Percentiles rank a stretch among this genome's conserved stretches.
Conservation (phyloP, 1,140 invertebrate species). For the Eriosoma lanigerum region DNA sequence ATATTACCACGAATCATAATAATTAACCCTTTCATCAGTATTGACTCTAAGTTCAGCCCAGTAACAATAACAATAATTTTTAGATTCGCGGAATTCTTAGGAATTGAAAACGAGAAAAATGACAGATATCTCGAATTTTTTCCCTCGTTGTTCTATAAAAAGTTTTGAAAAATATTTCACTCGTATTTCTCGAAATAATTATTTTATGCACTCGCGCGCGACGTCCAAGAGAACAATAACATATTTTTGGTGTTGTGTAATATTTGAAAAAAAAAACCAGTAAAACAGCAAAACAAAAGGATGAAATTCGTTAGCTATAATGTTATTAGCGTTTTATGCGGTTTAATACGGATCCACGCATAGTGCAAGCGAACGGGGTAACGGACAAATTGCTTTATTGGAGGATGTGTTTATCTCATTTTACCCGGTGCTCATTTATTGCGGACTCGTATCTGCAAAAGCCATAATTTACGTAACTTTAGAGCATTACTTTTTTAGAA, state of each 20-base stretch:
- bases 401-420: slow-evolving; percentile 42
- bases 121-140: too few species aligned
- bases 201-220: background rate
- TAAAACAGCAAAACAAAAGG: background rate
- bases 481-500: background rate
- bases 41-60: too few species aligned
- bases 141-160: too few species aligned
- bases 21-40: too few species aligned
- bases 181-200: too few species aligned
- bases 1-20: too few species aligned
- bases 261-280: background rate
- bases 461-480: slow-evolving; percentile 41
- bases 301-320: background rate
- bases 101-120: too few species aligned
- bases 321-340: background rate
- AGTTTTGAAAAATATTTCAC: too few species aligned
- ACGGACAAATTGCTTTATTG: slow-evolving; percentile 41
- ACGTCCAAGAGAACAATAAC: background rate
- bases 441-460: slow-evolving; percentile 39
- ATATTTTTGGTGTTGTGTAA: background rate
- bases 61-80: too few species aligned
- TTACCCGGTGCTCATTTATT: slow-evolving; percentile 43
- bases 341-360: background rate
- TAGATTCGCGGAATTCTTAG: too few species aligned
- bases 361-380: background rate